Percentiles rank a stretch among this genome's conserved stretches.
These are phyloP conservation scores for Pipistrellus kuhlii DNA, from an alignment of 2,797 vertebrate genomes.

Conservation along the genomic window DNA sequence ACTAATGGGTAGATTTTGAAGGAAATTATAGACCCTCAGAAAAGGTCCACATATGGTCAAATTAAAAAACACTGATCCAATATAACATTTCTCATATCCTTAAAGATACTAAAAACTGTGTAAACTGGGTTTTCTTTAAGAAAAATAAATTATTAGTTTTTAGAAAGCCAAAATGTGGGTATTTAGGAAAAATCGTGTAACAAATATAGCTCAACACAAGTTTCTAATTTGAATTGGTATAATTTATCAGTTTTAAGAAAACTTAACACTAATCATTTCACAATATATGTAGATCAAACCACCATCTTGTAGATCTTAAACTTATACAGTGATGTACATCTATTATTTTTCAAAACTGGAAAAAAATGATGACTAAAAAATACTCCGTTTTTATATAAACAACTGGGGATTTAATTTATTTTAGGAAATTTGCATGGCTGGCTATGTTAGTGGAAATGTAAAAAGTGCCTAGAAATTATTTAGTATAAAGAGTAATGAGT, in stretches of 20 bases:
- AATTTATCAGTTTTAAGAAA: slow-evolving; percentile 45
- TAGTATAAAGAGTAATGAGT: background rate
- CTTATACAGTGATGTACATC: background rate
- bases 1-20: slow-evolving; percentile 10
- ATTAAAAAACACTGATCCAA: slow-evolving; percentile 20
- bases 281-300: background rate
- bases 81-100: slow-evolving; percentile 41
- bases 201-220: slow-evolving; percentile 34
- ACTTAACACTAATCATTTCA: background rate
- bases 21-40: slow-evolving; percentile 16
- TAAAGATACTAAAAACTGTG: background rate
- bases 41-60: background rate
- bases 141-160: background rate
- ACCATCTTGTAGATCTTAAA: background rate
- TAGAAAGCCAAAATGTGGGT: slow-evolving; percentile 29
- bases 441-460: slow-evolving; percentile 23
- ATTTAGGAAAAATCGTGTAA: slow-evolving; percentile 45
- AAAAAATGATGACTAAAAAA: background rate
- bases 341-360: background rate
- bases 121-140: slow-evolving; percentile 9
- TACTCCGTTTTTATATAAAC: background rate
- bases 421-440: background rate
- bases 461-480: slow-evolving; percentile 18
- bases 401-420: slow-evolving; percentile 11
- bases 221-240: slow-evolving; percentile 39